phyloP scores from a whole-genome alignment of 2,888 invertebrate genomes.

The Nemurella pictetii region DNA sequence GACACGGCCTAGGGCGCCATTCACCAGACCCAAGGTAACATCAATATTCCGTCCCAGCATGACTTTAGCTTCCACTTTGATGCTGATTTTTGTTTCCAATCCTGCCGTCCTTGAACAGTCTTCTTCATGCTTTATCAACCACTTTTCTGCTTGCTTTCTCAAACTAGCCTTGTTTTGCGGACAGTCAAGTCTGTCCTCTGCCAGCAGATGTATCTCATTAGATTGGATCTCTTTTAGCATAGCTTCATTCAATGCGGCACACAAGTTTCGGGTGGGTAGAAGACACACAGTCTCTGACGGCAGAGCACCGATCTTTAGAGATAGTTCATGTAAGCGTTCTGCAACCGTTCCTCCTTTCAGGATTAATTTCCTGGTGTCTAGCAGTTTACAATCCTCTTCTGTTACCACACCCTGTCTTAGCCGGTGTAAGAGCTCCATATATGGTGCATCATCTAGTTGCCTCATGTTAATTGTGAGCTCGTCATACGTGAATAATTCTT shows the following conservation, averaged over 20 bases:
- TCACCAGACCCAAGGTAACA: slow-evolving; percentile 44
- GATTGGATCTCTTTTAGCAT: too few species aligned
- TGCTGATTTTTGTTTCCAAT: slow-evolving; percentile 42
- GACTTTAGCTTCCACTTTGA: slow-evolving; percentile 43
- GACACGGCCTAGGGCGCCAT: slow-evolving; percentile 44
- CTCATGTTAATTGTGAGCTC: slow-evolving; percentile 40
- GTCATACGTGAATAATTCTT: slow-evolving; percentile 35
- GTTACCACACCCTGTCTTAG: slow-evolving; percentile 37
- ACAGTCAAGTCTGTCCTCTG: too few species aligned
- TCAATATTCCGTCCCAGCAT: slow-evolving; percentile 46
- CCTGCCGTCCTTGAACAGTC: slow-evolving; percentile 44
- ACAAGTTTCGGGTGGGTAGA: not conserved
- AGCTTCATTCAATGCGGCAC: too few species aligned
- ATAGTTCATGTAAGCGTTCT: slow-evolving; percentile 39
- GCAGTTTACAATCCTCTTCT: slow-evolving; percentile 1
- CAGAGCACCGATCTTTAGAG: not conserved
- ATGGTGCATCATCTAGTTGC: slow-evolving; percentile 35
- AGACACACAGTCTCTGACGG: not conserved
- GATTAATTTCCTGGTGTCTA: not conserved
- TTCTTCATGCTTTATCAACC: slow-evolving; percentile 41
- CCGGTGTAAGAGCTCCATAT: slow-evolving; percentile 27
- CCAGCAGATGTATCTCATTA: too few species aligned
- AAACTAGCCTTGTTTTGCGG: too few species aligned
- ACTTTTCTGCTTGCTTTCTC: too few species aligned
- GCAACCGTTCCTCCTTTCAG: not conserved